Conservation (phyloP, 2,113 vertebrate species). For the Sapayoa aenigma region DNA sequence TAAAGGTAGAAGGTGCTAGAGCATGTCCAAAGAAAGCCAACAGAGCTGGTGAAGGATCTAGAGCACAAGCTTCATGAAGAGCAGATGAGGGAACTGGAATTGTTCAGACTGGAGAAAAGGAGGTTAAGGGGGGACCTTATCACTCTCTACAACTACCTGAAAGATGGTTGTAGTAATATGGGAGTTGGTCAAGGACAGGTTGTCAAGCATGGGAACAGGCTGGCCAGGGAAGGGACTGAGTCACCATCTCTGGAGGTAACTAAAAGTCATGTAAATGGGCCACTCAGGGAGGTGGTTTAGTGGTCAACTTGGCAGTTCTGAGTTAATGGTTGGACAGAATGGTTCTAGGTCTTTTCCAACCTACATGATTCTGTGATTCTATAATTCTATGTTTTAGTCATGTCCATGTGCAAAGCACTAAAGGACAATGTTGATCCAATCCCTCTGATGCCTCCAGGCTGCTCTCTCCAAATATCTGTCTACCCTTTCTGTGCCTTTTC, state of each 20-base stretch:
- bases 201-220: neutral
- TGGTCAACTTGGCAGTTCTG: neutral
- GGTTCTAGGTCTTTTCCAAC: neutral
- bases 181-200: neutral
- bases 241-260: neutral
- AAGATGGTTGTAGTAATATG: neutral
- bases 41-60: neutral
- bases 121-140: neutral
- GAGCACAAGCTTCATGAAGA: neutral
- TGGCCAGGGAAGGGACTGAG: neutral
- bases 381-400: neutral
- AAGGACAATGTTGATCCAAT: neutral
- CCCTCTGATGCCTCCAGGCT: neutral
- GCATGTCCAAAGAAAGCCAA: neutral
- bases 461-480: neutral
- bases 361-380: neutral
- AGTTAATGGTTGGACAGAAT: neutral
- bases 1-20: neutral
- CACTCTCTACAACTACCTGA: neutral
- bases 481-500: neutral
- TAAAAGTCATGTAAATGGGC: neutral
- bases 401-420: neutral
- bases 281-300: neutral
- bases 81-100: neutral
- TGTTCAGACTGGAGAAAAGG: neutral